Conservation (phyloP, 2,113 vertebrate genomes). For the Grallaria varia region DNA sequence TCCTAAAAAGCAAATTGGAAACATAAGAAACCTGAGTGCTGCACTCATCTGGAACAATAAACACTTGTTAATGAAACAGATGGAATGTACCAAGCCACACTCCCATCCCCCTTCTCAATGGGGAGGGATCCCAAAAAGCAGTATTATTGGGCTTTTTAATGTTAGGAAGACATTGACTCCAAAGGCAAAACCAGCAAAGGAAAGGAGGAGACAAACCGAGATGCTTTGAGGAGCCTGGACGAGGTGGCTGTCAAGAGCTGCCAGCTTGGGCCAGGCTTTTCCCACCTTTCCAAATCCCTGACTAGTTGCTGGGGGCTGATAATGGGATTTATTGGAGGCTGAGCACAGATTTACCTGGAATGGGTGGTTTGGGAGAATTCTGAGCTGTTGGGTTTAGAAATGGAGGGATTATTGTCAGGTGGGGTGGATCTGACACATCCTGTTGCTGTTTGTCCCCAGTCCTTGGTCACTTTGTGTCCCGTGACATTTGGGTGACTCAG, state of each 20-base stretch:
- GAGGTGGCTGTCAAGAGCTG: background rate
- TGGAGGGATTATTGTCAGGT: background rate
- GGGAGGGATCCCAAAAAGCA: background rate
- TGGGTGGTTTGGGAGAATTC: background rate
- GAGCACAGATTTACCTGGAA: background rate
- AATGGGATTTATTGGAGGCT: background rate
- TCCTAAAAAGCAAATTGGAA: constrained; percentile 60
- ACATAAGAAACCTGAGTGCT: constrained; percentile 48
- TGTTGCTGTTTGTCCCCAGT: background rate
- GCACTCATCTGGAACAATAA: constrained; percentile 49
- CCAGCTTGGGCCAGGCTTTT: background rate
- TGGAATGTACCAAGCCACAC: background rate
- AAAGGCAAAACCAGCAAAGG: background rate
- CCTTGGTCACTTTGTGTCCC: rapidly evolving
- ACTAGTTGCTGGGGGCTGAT: background rate
- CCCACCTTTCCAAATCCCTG: background rate
- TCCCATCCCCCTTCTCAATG: background rate
- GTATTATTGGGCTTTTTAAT: background rate
- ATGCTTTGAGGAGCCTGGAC: background rate
- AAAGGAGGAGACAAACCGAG: background rate
- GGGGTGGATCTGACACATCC: background rate
- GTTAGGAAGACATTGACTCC: background rate
- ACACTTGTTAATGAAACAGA: constrained; percentile 47
- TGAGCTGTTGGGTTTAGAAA: background rate
- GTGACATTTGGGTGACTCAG: background rate